Base-by-base conservation (phyloP, 2,113 vertebrate species). In the Pseudopodoces humilis region DNA sequence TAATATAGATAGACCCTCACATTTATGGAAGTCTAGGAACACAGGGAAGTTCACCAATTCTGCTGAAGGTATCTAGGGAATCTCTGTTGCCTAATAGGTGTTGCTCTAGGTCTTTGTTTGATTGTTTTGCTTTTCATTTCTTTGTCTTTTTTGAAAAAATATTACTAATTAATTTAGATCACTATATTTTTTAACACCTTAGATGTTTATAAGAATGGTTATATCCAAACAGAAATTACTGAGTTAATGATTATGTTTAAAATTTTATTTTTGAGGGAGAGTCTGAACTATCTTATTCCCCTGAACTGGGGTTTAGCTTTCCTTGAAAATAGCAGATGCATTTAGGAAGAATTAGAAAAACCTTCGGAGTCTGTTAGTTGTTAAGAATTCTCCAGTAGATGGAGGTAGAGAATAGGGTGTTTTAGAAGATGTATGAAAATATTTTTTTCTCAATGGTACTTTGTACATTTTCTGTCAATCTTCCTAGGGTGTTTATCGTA, bases 351-450 rank as follows among this genome's bases (percentile, higher is more conserved):
- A 20, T 17, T 78, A 59, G 47, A 43, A 74, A 70, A 91, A 58
- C 1, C 3, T 84, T 25, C 18, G 52, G 35, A 37, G 9, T 33
- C 15, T 74, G 10, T 31, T 37, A n/a, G 17, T 44, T 87, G 47
- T 37, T 44, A 65, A 86, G 30, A 60, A 71, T 78, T 43, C 56
- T 83, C 92, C 95, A 96, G 86, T 60, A 97, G 91, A 52, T 93
- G 95, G 95, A 88, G 92, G 43, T 44, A 95, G 72, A 95, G 92
- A 95, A 94, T 44, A 88, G 43, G 47, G 33, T 0, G 9, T 94
- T 56, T 52, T 56, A 75, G 47, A 52, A 39, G 24, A 44, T 18
- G 21, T 12, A 28, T 55, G 13, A 74, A 90, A 88, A 59, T 39
- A 30, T 3, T 55, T 82, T 85, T 75, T 83, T 67, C n/a, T 81